These are phyloP conservation scores for Siderastrea siderea DNA, from an alignment of 92 coral and sea anemone genomes.

Conservation along the genomic window DNA sequence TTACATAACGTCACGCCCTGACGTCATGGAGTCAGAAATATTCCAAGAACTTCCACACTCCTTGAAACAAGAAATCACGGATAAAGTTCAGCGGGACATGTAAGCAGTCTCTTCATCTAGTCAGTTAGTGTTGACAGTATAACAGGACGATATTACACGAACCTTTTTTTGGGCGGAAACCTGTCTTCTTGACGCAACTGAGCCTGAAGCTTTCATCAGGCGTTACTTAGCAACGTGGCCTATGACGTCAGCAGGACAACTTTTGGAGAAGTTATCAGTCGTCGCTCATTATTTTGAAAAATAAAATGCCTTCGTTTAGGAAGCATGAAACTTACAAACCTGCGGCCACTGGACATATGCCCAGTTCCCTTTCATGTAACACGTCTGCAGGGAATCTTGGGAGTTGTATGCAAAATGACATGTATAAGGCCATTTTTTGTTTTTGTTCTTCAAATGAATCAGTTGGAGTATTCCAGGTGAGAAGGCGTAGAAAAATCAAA, in stretches of 20 bases:
- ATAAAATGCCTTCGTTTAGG: too few species aligned
- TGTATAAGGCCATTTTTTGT: too few species aligned
- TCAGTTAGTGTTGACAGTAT: background rate
- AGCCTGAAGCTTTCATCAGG: background rate
- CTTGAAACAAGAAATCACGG: slow-evolving; percentile 57
- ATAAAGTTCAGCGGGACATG: slow-evolving; percentile 39
- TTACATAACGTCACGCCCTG: slow-evolving; percentile 61
- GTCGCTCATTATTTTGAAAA: background rate
- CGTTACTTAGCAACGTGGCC: background rate
- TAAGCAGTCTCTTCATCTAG: background rate
- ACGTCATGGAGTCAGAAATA: slow-evolving; percentile 64
- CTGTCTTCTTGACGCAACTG: background rate
- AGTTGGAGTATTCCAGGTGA: too few species aligned
- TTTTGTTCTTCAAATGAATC: background rate
- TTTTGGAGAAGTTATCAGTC: background rate
- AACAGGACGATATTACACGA: background rate
- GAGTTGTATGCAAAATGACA: too few species aligned
- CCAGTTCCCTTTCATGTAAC: too few species aligned
- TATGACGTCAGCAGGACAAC: background rate
- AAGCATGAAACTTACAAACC: too few species aligned
- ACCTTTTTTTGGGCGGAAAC: background rate
- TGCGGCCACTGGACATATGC: too few species aligned
- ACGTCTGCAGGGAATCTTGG: too few species aligned
- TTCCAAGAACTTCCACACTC: slow-evolving; percentile 59
- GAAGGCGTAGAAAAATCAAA: too few species aligned